Percentiles rank a stretch among this genome's conserved stretches.
Conservation (phyloP, 2,888 invertebrate genomes). For the Synergus umbraculus region DNA sequence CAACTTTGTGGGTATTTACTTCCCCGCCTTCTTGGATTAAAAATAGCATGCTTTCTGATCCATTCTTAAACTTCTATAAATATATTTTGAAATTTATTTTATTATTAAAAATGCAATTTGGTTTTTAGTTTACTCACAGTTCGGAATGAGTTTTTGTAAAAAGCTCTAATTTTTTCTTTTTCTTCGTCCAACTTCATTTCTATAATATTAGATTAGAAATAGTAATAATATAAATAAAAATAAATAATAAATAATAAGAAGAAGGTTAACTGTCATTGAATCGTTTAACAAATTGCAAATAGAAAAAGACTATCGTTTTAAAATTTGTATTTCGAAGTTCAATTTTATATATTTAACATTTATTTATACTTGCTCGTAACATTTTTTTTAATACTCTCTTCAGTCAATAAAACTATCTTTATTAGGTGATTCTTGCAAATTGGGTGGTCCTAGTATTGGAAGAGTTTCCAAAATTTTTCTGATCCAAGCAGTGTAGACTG, state of each 20-base stretch:
- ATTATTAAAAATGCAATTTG: background rate
- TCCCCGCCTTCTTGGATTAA: background rate
- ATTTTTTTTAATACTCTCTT: constrained; percentile 36
- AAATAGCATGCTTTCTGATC: background rate
- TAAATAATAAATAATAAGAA: background rate
- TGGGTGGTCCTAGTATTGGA: constrained; percentile 56
- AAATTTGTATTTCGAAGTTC: background rate
- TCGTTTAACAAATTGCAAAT: background rate
- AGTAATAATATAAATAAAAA: background rate
- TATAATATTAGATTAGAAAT: background rate
- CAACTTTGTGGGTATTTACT: background rate
- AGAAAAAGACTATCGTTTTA: background rate
- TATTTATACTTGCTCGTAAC: background rate
- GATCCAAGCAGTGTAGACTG: constrained; percentile 63
- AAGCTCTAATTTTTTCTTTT: background rate
- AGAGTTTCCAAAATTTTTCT: constrained; percentile 54
- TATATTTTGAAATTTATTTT: background rate
- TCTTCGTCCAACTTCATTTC: background rate
- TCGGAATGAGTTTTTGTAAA: background rate
- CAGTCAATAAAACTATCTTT: constrained; percentile 52
- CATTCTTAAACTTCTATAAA: background rate
- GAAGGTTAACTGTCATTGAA: background rate
- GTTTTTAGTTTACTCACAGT: background rate
- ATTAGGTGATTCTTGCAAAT: constrained; percentile 54
- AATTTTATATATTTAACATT: background rate